Evolutionary conservation across 2,797 vertebrate species (phyloP), one percentile per base, ranked within the genome.

Genomic region (Sebastes cheni): DNA sequence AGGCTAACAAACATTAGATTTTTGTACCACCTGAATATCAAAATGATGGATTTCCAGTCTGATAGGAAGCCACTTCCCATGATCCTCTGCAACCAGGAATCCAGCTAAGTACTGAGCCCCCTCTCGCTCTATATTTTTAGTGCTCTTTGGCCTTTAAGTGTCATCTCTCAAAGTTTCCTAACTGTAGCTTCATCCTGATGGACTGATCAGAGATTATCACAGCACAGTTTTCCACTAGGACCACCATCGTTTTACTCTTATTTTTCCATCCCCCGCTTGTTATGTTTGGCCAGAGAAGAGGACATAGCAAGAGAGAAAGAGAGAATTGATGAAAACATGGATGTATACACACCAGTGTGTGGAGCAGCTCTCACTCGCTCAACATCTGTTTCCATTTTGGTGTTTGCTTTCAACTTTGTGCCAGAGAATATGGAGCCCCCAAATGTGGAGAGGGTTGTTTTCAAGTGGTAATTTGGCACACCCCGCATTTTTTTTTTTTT

Each of bases 331-430:
- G 64, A 92, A 93, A 92, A 91, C 86, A 86, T 71, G 66, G 79
- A 81, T 36, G 68, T 81, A 46, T 39, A 75, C 78, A 77, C 78
- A 86, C 73, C 67, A 81, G 76, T 10, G 42, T 11, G 50, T 84
- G 46, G 81, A 89, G 83, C 74, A 79, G 79, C 83, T 86, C 78
- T 88, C 27, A 62, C 77, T 88, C 42, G 64, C 82, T 87, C 86
- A 77, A 93, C 90, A 94, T 95, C 93, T 95, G 93, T 94, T 95
- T 95, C 88, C 91, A 95, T 90, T 94, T 95, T 93, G 87, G 89
- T 89, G 85, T 93, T 90, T 89, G 77, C 88, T 91, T 94, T 94
- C 30, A 92, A 92, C 85, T 91, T 61, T 62, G 73, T 83, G 86
- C 92, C 81, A 89, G 88, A 87, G 80, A 93, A 87, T 92, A 90